Percentiles rank a stretch among this genome's conserved stretches.
Evolutionary conservation across 2,113 vertebrate species (phyloP).

Genomic region (Aegotheles bennettii): DNA sequence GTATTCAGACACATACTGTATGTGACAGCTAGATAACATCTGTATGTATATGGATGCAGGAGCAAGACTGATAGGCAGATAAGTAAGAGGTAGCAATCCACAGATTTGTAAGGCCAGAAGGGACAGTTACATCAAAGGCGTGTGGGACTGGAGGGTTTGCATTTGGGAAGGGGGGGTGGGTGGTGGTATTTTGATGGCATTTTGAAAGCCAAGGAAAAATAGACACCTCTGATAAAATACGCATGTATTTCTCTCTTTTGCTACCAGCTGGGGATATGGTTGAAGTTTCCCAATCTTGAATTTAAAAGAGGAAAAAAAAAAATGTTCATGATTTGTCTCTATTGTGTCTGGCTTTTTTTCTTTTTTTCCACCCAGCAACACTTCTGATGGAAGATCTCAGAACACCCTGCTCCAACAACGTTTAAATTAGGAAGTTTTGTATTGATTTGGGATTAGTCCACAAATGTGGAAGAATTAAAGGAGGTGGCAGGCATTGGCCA

Average conservation of each 20-base stretch:
- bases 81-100: not conserved
- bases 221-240: slow-evolving; percentile 27
- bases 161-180: not conserved
- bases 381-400: not conserved
- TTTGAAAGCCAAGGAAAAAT: not conserved
- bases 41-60: not conserved
- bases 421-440: not conserved
- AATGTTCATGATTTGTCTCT: not conserved
- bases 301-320: not conserved
- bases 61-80: not conserved
- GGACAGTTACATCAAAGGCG: not conserved
- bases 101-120: not conserved
- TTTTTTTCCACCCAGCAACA: fast-evolving
- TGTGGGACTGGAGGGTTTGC: not conserved
- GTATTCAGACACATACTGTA: not conserved
- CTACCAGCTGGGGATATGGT: not conserved
- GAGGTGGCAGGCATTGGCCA: not conserved
- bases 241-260: not conserved
- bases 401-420: not conserved
- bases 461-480: not conserved
- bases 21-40: not conserved
- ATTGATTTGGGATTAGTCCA: not conserved
- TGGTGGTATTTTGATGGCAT: not conserved
- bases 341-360: not conserved
- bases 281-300: not conserved